phyloP scores from a whole-genome alignment of 2,113 vertebrate species.

The Thamnaconus septentrionalis region DNA sequence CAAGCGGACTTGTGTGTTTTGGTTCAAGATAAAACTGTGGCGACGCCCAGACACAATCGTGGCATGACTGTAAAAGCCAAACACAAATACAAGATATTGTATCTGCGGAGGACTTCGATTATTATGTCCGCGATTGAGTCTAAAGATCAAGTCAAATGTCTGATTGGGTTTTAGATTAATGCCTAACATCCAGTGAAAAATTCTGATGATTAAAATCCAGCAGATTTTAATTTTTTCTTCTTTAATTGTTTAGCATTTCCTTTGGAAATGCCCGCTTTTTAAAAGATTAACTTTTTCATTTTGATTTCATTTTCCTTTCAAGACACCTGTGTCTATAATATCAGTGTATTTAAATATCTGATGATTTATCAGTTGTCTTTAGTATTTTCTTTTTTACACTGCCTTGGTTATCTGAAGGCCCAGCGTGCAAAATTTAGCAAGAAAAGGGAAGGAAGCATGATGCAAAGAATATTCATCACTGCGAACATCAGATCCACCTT shows the following conservation, averaged over 20 bases:
- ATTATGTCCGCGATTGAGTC: too few relatives aligned
- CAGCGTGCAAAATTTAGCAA: too few relatives aligned
- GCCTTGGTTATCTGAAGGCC: not conserved
- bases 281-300: not conserved
- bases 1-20: slow-evolving; percentile 5
- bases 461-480: too few relatives aligned
- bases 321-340: too few relatives aligned
- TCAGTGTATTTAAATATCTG: too few relatives aligned
- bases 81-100: too few relatives aligned
- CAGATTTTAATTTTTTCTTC: not conserved
- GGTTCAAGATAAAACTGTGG: not conserved
- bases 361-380: too few relatives aligned
- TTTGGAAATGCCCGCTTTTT: not conserved
- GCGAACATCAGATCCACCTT: too few relatives aligned
- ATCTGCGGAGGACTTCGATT: not conserved
- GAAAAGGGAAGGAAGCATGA: too few relatives aligned
- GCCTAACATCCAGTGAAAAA: slow-evolving; percentile 1
- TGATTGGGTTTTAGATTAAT: not conserved
- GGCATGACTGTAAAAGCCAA: not conserved
- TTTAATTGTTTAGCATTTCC: not conserved
- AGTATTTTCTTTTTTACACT: not conserved
- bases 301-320: too few relatives aligned
- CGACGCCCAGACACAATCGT: not conserved
- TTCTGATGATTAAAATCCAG: not conserved
- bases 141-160: too few relatives aligned